phyloP scores from a whole-genome alignment of 1,140 invertebrate species.

The Pseudachorutes palmiensis region DNA sequence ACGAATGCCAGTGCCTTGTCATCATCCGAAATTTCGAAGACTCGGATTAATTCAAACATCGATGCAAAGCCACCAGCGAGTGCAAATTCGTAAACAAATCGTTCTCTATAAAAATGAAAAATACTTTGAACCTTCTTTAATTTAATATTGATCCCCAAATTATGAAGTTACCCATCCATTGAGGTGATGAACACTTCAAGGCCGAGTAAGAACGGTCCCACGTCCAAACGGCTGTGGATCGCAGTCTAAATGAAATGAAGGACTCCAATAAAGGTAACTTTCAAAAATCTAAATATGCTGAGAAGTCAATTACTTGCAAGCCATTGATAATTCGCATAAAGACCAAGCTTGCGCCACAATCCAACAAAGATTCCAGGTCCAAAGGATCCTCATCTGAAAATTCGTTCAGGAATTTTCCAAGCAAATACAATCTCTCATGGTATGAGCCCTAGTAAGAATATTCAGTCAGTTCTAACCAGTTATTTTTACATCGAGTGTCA shows the following conservation, averaged over 20 bases:
- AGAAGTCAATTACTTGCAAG: not conserved
- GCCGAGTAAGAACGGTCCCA: not conserved
- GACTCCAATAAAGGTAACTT: not conserved
- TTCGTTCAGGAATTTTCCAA: not conserved
- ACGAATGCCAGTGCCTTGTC: constrained; percentile 25
- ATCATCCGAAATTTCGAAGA: constrained; percentile 20
- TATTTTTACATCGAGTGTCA: not conserved
- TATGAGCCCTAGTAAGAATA: not conserved
- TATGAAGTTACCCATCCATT: not conserved
- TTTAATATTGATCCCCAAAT: not conserved
- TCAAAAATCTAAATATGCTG: not conserved
- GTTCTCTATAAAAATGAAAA: constrained; percentile 10
- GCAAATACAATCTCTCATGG: not conserved
- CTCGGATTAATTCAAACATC: constrained; percentile 23
- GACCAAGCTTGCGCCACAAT: not conserved
- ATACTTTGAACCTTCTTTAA: not conserved
- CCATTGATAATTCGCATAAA: not conserved
- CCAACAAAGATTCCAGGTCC: not conserved
- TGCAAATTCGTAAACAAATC: constrained; percentile 20
- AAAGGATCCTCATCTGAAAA: not conserved
- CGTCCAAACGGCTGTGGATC: not conserved
- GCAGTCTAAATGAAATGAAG: not conserved
- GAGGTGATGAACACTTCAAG: not conserved
- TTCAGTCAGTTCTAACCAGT: not conserved
- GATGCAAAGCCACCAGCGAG: constrained; percentile 19